phyloP scores from a whole-genome alignment of 35 echinoderm and acorn worm species.

The Patiria miniata region DNA sequence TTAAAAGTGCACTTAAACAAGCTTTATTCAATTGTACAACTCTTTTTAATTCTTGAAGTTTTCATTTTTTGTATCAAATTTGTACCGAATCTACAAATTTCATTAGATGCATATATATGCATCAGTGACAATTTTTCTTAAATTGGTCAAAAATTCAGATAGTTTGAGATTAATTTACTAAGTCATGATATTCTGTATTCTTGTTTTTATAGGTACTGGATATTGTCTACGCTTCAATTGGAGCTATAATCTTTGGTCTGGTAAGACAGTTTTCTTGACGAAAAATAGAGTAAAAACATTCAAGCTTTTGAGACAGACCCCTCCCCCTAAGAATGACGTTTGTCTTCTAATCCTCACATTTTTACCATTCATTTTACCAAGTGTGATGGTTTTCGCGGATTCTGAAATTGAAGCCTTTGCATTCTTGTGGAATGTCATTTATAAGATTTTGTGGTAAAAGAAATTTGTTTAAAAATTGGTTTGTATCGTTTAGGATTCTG shows the following conservation, averaged over 20 bases:
- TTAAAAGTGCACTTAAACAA: too few relatives aligned
- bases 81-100: too few relatives aligned
- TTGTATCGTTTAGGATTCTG: too few relatives aligned
- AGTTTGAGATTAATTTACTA: too few relatives aligned
- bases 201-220: conserved; percentile 64
- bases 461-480: not conserved
- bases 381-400: not conserved
- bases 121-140: too few relatives aligned
- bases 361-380: not conserved
- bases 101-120: too few relatives aligned
- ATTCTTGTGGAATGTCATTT: not conserved
- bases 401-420: not conserved
- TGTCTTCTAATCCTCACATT: not conserved
- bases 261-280: conserved; percentile 52
- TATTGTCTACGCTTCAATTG: conserved; percentile 65
- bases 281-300: not conserved
- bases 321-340: too few relatives aligned
- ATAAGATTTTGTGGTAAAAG: not conserved
- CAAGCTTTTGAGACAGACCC: too few relatives aligned
- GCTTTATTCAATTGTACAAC: too few relatives aligned
- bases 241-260: conserved; percentile 59
- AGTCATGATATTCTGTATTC: not conserved
- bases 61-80: too few relatives aligned
- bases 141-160: too few relatives aligned
- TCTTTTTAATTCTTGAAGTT: too few relatives aligned